Evolutionary conservation across 2,797 vertebrate genomes (phyloP).

Genomic region (Parauchenoglanis ngamensis): DNA sequence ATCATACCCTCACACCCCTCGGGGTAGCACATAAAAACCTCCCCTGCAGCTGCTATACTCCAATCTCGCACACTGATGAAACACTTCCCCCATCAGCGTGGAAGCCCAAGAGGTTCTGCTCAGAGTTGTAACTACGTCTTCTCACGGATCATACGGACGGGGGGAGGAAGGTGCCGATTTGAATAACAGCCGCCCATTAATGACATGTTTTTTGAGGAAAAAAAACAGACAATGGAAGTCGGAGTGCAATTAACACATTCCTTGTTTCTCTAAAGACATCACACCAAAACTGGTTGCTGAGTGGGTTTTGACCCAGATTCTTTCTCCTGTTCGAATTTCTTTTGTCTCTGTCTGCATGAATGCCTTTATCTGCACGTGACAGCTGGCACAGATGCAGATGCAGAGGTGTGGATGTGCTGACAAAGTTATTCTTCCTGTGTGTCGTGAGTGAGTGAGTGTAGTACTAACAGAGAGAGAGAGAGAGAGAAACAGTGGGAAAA

Average conservation of each 20-base stretch:
- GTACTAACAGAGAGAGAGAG: constrained; percentile 17
- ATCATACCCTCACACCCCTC: constrained; percentile 31
- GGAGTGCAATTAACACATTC: constrained; percentile 50
- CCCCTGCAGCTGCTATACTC: constrained; percentile 56
- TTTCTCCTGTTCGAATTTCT: constrained; percentile 36
- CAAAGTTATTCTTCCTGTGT: constrained; percentile 41
- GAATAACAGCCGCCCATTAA: constrained; percentile 22
- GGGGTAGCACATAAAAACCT: constrained; percentile 46
- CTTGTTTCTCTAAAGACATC: constrained; percentile 38
- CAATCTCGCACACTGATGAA: constrained; percentile 48
- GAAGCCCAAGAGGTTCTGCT: constrained; percentile 40
- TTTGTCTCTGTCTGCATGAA: constrained; percentile 39
- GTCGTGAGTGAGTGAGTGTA: constrained; percentile 54
- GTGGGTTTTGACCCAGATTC: constrained; percentile 50
- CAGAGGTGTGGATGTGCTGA: constrained; percentile 49
- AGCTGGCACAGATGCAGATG: constrained; percentile 7
- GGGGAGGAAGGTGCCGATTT: not conserved
- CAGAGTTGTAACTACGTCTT: constrained; percentile 38
- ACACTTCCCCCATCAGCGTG: constrained; percentile 53
- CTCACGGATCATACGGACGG: constrained; percentile 3
- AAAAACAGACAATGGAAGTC: constrained; percentile 1
- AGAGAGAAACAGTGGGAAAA: not conserved
- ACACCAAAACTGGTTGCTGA: constrained; percentile 12
- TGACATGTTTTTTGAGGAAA: constrained; percentile 9
- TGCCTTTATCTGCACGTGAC: constrained; percentile 51